Evolutionary conservation across 2,888 invertebrate species (phyloP).

Genomic region (Habrosyne pyritoides): DNA sequence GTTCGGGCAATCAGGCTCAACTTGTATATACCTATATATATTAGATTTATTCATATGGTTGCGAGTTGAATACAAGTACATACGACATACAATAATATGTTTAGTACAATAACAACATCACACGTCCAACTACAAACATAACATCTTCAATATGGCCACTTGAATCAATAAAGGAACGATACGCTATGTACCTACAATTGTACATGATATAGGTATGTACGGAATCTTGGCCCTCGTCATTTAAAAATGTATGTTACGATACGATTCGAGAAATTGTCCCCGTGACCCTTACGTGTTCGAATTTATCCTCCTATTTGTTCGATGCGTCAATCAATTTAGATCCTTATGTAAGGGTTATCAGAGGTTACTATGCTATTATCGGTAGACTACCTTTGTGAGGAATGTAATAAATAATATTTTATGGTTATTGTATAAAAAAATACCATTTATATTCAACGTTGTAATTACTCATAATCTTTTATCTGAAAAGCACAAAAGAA

Average conservation of each 20-base stretch:
- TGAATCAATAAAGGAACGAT: constrained; percentile 45
- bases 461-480: too few relatives aligned
- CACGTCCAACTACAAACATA: constrained; percentile 15
- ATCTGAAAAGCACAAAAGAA: too few relatives aligned
- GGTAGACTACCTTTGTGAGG: not conserved
- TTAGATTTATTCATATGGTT: too few relatives aligned
- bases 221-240: constrained; percentile 17
- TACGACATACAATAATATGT: constrained; percentile 13
- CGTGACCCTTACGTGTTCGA: not conserved
- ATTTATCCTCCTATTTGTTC: not conserved
- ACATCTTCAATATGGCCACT: constrained; percentile 36
- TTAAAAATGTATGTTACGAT: constrained; percentile 2
- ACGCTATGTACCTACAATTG: constrained; percentile 11
- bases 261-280: not conserved
- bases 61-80: not conserved
- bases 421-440: too few relatives aligned
- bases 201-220: constrained; percentile 17
- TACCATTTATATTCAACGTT: too few relatives aligned
- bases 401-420: too few relatives aligned
- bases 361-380: not conserved
- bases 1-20: too few relatives aligned
- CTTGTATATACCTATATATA: too few relatives aligned
- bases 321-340: not conserved
- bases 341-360: not conserved
- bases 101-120: constrained; percentile 9